Conservation (phyloP, 2,113 vertebrate genomes). For the Corvus hawaiiensis region DNA sequence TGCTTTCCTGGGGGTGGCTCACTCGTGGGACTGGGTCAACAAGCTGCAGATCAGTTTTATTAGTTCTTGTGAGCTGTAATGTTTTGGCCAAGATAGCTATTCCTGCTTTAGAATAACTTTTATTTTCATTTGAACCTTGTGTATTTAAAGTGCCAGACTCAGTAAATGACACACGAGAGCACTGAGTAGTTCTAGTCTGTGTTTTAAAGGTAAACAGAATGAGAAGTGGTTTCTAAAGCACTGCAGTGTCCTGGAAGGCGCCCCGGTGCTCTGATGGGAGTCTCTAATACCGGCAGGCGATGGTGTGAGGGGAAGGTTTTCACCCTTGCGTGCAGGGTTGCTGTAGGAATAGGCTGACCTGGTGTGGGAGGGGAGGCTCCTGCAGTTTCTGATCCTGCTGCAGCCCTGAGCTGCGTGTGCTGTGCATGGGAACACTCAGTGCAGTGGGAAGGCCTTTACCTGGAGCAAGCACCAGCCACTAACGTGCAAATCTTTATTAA, state of each 20-base stretch:
- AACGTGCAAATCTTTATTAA: neutral
- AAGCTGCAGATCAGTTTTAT: neutral
- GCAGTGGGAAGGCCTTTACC: neutral
- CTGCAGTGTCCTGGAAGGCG: neutral
- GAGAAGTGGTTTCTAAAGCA: neutral
- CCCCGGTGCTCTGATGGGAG: neutral
- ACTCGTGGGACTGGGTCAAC: neutral
- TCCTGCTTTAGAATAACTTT: neutral
- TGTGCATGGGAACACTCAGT: fast-evolving
- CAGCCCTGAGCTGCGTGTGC: fast-evolving
- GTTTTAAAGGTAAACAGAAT: neutral
- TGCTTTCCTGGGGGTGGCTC: neutral
- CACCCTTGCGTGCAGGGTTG: neutral
- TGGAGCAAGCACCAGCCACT: neutral
- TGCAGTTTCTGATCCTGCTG: fast-evolving
- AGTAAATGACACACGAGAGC: neutral
- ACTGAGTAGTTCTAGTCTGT: neutral
- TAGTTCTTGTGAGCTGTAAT: neutral
- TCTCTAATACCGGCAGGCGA: neutral
- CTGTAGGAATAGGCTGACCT: neutral
- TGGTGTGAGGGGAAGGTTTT: neutral
- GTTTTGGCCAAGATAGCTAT: neutral
- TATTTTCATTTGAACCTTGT: neutral
- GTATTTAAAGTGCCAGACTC: neutral
- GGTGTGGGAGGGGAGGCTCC: neutral